Percentiles rank a stretch among this genome's conserved stretches.
Conservation (phyloP, 2,113 vertebrate genomes). For the Euleptes europaea region DNA sequence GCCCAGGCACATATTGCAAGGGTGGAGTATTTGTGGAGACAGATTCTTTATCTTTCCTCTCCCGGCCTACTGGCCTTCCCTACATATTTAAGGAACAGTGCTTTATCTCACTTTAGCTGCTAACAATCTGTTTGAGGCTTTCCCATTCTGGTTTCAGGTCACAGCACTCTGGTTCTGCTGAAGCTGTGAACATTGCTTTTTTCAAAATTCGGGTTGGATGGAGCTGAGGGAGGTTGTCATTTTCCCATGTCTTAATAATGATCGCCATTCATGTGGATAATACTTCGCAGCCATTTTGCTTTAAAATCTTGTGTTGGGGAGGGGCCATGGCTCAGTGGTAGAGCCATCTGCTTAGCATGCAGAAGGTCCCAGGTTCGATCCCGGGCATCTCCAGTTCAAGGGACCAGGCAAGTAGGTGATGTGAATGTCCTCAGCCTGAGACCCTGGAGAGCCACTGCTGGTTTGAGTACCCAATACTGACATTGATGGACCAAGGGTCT, state of each 20-base stretch:
- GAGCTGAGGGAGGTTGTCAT: neutral
- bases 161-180: slow-evolving; percentile 32
- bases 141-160: slow-evolving; percentile 47
- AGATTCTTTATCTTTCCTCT: slow-evolving; percentile 15
- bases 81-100: neutral
- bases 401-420: too few species aligned
- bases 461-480: too few species aligned
- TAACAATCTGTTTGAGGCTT: slow-evolving; percentile 19
- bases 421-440: too few species aligned
- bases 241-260: slow-evolving; percentile 28
- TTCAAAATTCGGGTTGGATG: neutral
- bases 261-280: slow-evolving; percentile 14
- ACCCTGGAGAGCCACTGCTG: too few species aligned
- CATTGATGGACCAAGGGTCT: too few species aligned
- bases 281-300: slow-evolving; percentile 11
- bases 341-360: too few species aligned
- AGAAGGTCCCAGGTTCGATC: too few species aligned
- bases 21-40: slow-evolving; percentile 19
- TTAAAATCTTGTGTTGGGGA: slow-evolving; percentile 16
- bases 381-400: too few species aligned
- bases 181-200: slow-evolving; percentile 9
- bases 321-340: too few species aligned
- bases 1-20: slow-evolving; percentile 8
- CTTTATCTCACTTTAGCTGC: slow-evolving; percentile 39
- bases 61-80: slow-evolving; percentile 7